Evolutionary conservation across 2,888 invertebrate species (phyloP), one percentile per base, ranked within the genome.

Genomic region (Hetaerina titia): DNA sequence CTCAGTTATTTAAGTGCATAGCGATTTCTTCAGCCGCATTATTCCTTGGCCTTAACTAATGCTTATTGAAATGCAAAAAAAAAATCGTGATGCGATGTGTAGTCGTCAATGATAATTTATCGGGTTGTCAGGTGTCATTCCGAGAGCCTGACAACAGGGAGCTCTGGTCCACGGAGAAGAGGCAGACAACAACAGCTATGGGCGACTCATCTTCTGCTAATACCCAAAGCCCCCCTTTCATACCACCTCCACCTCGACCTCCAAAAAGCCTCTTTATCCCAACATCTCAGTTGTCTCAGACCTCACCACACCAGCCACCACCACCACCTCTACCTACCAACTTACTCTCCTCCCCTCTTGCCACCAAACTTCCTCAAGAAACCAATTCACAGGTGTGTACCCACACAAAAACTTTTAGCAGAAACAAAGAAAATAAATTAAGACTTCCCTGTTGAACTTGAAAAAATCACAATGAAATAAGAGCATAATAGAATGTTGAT

Each of bases 261-360:
- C 94, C 58, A 31, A 94, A 92, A 95, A 95, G 89, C 81, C 95
- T 64, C 92, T 89, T 74, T 95, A 88, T 90, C 25, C 81, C 90
- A 64, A 95, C 58, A 64, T 7, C 95, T n/a, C 89, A 74, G 56
- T 90, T 92, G 63, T 95, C 90, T 60, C 87, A 87, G 15, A 56
- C 94, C 60, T 87, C 94, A 25, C 58, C 87, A 19, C 95, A 90
- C 11, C 95, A 57, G 22, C 90, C 90, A 56, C 97, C 97, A 95
- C 96, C 97, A 7, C 96, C 97, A 0, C 97, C 97, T 95, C 96
- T 97, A 95, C 97, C 97, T 4, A 96, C 96, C 2, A 96, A 96
- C 94, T 96, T 96, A 56, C 95, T 95, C 31, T 95, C 95, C 64
- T 90, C 94, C 57, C 95, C 95, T n/a, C 95, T 95, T 58, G 87